Base-by-base conservation (phyloP, 2,888 invertebrate species). In the Acronicta psi region DNA sequence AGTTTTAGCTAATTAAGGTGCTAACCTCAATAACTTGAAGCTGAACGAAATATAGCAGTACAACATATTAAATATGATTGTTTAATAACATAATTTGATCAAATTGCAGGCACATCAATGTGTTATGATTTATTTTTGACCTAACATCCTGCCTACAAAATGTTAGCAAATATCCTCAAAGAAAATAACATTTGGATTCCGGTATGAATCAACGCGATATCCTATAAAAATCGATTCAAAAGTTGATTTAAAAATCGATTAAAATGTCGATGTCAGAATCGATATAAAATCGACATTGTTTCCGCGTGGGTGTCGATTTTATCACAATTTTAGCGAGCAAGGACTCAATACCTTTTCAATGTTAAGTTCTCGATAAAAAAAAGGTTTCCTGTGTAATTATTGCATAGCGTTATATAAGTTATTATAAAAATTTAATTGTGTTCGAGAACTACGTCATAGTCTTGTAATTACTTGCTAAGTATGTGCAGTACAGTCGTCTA, bases 281-380 rank as follows among this genome's bases (percentile, higher is more conserved):
- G 36, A 5, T 45, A 31, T 23, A 10, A 8, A 66, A 60, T 51
- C 18, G 10, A 36, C 47, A 53, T 36, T 3, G 36, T 50, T 61
- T 69, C 65, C 59, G 68, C 41, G 20, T 69, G 36, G 40, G 29
- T 46, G 16, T 45, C 31, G 23, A 59, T 50, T 52, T 64, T 59
- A 58, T 50, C 36, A 42, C 20, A 34, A 62, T 58, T 70, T 66
- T 54, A 59, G 47, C 57, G 34, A 29, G 46, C 70, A 79, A 76
- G 69, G 76, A 63, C 74, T 69, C 8, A 11, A 50, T 47, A 71
- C 71, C 71, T 62, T 76, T 69, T 73, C 64, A 79, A 69, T 68
- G 60, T 41, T 64, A 68, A 68, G 49, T 51, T 52, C 45, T 65
- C 47, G 50, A 67, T 69, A 72, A 71, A 72, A 69, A 67, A 47